Conservation (phyloP, 2,888 invertebrate genomes). For the Lepidonotus clava region DNA sequence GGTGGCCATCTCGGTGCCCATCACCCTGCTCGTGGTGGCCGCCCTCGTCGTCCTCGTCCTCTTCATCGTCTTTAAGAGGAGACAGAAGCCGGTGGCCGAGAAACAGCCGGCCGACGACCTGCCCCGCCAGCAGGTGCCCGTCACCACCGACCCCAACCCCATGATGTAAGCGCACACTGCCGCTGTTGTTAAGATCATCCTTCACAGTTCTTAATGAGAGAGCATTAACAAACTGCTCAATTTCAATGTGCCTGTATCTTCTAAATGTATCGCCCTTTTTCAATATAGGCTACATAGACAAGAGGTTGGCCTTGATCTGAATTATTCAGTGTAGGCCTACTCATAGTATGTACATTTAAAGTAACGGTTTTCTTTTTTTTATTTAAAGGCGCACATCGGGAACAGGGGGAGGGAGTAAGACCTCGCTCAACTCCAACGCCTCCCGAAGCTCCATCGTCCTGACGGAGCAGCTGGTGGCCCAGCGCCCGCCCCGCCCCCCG, state of each 20-base stretch:
- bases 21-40: constrained; percentile 29
- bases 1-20: constrained; percentile 55
- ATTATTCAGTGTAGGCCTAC: too few relatives aligned
- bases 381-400: too few relatives aligned
- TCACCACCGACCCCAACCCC: not conserved
- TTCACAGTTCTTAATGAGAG: too few relatives aligned
- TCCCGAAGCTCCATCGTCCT: constrained; percentile 10
- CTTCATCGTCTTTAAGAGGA: constrained; percentile 4
- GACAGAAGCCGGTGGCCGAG: not conserved
- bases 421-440: not conserved
- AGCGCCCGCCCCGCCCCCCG: constrained; percentile 7
- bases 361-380: too few relatives aligned
- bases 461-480: not conserved
- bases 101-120: not conserved
- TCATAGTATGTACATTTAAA: too few relatives aligned
- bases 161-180: not conserved
- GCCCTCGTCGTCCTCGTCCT: constrained; percentile 1
- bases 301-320: too few relatives aligned
- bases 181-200: too few relatives aligned
- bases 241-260: too few relatives aligned
- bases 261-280: too few relatives aligned
- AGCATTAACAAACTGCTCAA: too few relatives aligned
- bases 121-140: not conserved
- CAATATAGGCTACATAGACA: too few relatives aligned
- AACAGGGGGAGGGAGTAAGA: too few relatives aligned